phyloP scores from a whole-genome alignment of 2,113 vertebrate species.

The Epinephelus fuscoguttatus region DNA sequence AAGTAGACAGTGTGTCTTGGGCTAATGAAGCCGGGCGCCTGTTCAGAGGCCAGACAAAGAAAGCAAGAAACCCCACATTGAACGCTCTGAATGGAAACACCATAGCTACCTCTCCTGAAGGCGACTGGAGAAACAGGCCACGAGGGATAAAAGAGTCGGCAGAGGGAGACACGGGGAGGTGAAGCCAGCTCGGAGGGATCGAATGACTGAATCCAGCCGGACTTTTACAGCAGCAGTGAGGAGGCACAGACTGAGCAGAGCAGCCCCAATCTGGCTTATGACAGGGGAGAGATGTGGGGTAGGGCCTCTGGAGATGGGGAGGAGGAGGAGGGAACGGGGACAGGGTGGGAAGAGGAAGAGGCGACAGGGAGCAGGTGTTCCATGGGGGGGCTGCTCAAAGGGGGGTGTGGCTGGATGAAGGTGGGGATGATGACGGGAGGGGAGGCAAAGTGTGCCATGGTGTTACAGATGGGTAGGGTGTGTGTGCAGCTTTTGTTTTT shows the following conservation, averaged over 20 bases:
- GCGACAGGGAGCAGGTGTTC: slow-evolving; percentile 71
- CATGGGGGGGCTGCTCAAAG: slow-evolving; percentile 16
- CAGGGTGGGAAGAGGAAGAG: slow-evolving; percentile 12
- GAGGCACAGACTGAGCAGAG: slow-evolving; percentile 23
- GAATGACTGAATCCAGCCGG: not conserved
- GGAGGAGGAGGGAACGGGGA: slow-evolving; percentile 1
- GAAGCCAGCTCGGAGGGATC: not conserved
- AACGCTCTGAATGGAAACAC: not conserved
- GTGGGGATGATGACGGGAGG: slow-evolving; percentile 20
- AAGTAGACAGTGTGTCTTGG: not conserved
- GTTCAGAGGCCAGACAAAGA: slow-evolving; percentile 51
- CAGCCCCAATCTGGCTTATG: not conserved
- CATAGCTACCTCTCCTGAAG: slow-evolving; percentile 63
- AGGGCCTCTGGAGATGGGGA: slow-evolving; percentile 39
- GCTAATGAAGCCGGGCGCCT: not conserved
- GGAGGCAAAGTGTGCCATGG: slow-evolving; percentile 34
- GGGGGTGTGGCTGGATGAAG: slow-evolving; percentile 45
- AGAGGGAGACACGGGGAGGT: not conserved
- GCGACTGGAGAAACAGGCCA: not conserved
- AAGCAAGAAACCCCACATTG: not conserved
- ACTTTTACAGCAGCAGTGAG: not conserved
- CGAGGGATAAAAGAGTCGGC: slow-evolving; percentile 9
- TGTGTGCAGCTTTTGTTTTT: not conserved
- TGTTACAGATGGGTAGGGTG: slow-evolving; percentile 22
- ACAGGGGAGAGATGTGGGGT: slow-evolving; percentile 30